A percentile compares a stretch with the other conserved stretches of the same genome.
phyloP scores from a whole-genome alignment of 2,888 invertebrate species.

The Cyaniris semiargus region DNA sequence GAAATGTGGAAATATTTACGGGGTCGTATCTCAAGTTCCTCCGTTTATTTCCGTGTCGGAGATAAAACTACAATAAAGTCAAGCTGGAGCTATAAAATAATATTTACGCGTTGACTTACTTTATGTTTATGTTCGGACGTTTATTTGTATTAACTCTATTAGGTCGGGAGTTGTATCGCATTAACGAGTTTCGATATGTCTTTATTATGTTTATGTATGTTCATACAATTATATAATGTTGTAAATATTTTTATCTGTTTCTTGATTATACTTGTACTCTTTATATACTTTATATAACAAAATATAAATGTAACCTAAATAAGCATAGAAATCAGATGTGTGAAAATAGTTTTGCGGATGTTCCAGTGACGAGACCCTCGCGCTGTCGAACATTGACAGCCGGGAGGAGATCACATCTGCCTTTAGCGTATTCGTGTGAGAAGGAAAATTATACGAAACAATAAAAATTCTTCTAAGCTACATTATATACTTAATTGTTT shows the following conservation, averaged over 20 bases:
- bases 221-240: neutral
- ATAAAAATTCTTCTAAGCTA: too few relatives aligned
- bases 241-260: neutral
- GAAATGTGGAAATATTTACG: slow-evolving; percentile 13
- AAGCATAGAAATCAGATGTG: neutral
- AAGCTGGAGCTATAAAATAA: slow-evolving; percentile 31
- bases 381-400: neutral
- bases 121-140: slow-evolving; percentile 20
- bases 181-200: slow-evolving; percentile 7
- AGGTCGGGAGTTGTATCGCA: neutral
- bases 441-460: neutral
- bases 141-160: slow-evolving; percentile 13
- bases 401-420: neutral
- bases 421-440: neutral
- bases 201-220: neutral
- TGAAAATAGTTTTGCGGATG: neutral
- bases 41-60: slow-evolving; percentile 6
- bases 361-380: neutral
- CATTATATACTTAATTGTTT: too few relatives aligned
- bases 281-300: neutral
- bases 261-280: neutral
- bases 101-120: slow-evolving; percentile 25
- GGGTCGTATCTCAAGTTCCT: neutral
- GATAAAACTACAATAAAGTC: slow-evolving; percentile 26
- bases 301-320: neutral